A percentile compares a stretch with the other conserved stretches of the same genome.
phyloP scores from a whole-genome alignment of 2,888 invertebrate species.

The Ditylenchus weischeri region DNA sequence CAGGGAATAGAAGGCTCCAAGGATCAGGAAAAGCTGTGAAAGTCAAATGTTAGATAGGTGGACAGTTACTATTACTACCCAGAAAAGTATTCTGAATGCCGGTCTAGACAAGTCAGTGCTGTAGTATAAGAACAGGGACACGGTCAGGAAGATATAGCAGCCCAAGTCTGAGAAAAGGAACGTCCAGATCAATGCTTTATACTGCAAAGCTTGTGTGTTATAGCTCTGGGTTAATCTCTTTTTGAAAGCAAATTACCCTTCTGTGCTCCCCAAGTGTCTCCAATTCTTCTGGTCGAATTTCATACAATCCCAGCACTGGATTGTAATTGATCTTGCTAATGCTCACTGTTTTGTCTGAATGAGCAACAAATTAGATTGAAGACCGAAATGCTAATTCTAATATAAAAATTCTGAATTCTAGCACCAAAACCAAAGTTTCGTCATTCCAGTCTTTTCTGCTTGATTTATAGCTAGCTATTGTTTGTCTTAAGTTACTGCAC shows the following conservation, averaged over 20 bases:
- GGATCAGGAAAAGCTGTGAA: slow-evolving; percentile 39
- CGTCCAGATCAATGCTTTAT: slow-evolving; percentile 49
- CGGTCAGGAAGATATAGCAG: slow-evolving; percentile 41
- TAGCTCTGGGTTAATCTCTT: too few relatives aligned
- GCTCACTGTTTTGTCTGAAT: slow-evolving; percentile 43
- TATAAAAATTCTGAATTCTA: neutral
- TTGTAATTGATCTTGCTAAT: slow-evolving; percentile 57
- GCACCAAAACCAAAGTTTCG: too few relatives aligned
- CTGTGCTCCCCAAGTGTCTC: slow-evolving; percentile 41
- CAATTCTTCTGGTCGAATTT: slow-evolving; percentile 46
- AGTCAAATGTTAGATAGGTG: neutral
- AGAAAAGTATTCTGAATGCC: slow-evolving; percentile 44
- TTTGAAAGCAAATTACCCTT: slow-evolving; percentile 39
- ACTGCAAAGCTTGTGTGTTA: slow-evolving; percentile 37
- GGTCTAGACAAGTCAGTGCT: slow-evolving; percentile 40
- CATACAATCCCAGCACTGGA: slow-evolving; percentile 45
- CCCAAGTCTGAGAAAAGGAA: slow-evolving; percentile 49
- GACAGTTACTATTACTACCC: slow-evolving; percentile 37
- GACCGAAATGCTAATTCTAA: neutral
- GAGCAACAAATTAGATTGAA: neutral
- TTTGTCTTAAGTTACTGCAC: neutral
- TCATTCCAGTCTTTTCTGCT: too few relatives aligned
- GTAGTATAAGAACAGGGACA: slow-evolving; percentile 48
- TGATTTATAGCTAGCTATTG: too few relatives aligned
- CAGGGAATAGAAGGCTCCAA: slow-evolving; percentile 42